Percentiles rank a stretch among this genome's conserved stretches.
phyloP scores from a whole-genome alignment of 2,888 invertebrate species.

The Phengaris alcon region DNA sequence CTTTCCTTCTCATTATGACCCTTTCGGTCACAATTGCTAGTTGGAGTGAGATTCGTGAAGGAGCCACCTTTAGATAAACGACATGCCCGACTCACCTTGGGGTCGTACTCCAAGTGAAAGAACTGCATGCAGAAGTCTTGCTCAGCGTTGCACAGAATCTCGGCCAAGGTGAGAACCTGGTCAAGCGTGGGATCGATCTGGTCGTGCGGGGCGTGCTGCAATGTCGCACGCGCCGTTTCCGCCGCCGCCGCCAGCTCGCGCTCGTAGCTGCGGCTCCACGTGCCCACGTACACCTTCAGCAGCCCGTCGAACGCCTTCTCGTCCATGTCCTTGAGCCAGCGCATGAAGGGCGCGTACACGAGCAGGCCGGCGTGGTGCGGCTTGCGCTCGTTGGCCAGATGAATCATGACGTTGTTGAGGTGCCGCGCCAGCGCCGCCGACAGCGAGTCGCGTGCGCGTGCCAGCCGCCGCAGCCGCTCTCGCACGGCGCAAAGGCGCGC shows the following conservation, averaged over 20 bases:
- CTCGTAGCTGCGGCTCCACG: conserved; percentile 92
- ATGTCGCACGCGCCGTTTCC: conserved; percentile 83
- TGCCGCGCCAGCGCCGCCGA: conserved; percentile 90
- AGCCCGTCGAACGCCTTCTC: not conserved
- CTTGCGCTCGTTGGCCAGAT: conserved; percentile 83
- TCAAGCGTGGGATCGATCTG: conserved; percentile 53
- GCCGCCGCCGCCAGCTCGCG: conserved; percentile 89
- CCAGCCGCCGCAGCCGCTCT: conserved; percentile 56
- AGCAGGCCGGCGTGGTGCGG: conserved; percentile 91
- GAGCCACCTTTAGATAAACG: not conserved
- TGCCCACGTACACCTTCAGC: conserved; percentile 83
- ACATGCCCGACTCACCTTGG: conserved; percentile 49
- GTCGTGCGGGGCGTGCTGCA: conserved; percentile 44
- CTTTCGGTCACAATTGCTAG: too few relatives aligned
- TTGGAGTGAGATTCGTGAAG: too few relatives aligned
- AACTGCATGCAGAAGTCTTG: conserved; percentile 96
- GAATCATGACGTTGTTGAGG: conserved; percentile 96
- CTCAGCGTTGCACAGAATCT: conserved; percentile 94
- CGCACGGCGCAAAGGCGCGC: conserved; percentile 57
- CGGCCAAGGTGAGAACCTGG: conserved; percentile 90
- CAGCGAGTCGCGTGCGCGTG: conserved; percentile 56
- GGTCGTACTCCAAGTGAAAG: conserved; percentile 87
- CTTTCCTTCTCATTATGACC: too few relatives aligned
- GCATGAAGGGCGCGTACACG: conserved; percentile 94
- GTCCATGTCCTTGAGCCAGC: conserved; percentile 90